Conservation (phyloP, 2,888 invertebrate genomes). For the Cerceris ruficornis region DNA sequence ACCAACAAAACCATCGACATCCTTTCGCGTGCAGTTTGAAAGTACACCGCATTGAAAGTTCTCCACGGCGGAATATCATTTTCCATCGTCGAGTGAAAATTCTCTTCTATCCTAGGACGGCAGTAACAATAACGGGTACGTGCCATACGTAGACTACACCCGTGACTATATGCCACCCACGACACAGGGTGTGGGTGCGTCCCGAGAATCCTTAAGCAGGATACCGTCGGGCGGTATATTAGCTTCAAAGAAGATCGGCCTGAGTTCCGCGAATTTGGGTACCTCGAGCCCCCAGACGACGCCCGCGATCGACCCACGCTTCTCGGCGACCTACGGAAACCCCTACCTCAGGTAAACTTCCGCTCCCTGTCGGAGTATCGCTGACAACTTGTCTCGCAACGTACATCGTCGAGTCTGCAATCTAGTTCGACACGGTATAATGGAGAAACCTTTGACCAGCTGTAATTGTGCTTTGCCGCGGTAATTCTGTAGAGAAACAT, state of each 20-base stretch:
- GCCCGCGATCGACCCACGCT: slow-evolving; percentile 89
- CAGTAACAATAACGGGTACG: slow-evolving; percentile 92
- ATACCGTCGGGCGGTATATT: slow-evolving; percentile 78
- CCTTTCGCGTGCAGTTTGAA: too few relatives aligned
- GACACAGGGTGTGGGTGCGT: slow-evolving; percentile 81
- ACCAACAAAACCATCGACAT: too few relatives aligned
- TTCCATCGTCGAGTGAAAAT: too few relatives aligned
- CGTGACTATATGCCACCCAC: slow-evolving; percentile 94
- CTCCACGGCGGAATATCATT: too few relatives aligned
- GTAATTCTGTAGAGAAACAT: slow-evolving; percentile 35
- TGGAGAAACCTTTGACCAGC: slow-evolving; percentile 49
- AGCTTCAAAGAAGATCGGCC: slow-evolving; percentile 79
- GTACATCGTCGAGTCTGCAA: slow-evolving; percentile 39
- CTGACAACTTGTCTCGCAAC: slow-evolving; percentile 13
- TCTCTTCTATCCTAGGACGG: slow-evolving; percentile 84
- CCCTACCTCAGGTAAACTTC: slow-evolving; percentile 89
- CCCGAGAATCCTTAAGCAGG: slow-evolving; percentile 80
- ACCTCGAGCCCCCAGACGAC: slow-evolving; percentile 76
- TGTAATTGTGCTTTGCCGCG: slow-evolving; percentile 39
- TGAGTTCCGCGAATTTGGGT: slow-evolving; percentile 79
- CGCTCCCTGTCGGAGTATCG: slow-evolving; percentile 7
- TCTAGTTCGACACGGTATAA: slow-evolving; percentile 43
- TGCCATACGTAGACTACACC: slow-evolving; percentile 94
- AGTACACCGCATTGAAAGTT: too few relatives aligned
- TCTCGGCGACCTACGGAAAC: slow-evolving; percentile 94